Conservation (phyloP, 1,140 invertebrate genomes). For the Atta colombica region DNA sequence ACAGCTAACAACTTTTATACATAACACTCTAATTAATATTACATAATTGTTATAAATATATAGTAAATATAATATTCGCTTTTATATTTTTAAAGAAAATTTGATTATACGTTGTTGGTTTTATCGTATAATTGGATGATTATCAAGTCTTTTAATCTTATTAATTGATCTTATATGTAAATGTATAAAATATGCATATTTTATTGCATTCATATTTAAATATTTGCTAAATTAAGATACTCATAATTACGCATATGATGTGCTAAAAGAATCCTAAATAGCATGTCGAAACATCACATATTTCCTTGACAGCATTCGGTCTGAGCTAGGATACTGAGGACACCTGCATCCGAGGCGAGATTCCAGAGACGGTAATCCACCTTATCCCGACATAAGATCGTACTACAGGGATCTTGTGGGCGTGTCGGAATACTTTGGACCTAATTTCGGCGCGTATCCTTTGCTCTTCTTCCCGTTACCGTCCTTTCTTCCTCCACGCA, state of each 20-base stretch:
- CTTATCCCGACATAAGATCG: slow-evolving; percentile 38
- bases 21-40: neutral
- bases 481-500: neutral
- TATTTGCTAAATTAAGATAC: neutral
- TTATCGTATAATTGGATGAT: neutral
- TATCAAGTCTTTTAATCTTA: neutral
- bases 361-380: slow-evolving; percentile 42
- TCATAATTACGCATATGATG: neutral
- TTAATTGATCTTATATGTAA: neutral
- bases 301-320: neutral
- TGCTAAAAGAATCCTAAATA: neutral
- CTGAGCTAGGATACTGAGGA: neutral
- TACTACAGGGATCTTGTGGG: slow-evolving; percentile 24
- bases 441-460: slow-evolving; percentile 22
- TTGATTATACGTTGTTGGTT: neutral
- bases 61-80: neutral
- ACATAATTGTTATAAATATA: too few species aligned
- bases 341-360: slow-evolving; percentile 31
- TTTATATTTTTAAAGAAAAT: too few species aligned
- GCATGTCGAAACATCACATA: neutral
- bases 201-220: neutral
- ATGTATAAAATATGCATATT: neutral
- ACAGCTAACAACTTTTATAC: neutral
- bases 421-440: slow-evolving; percentile 20
- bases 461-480: neutral